A percentile compares a stretch with the other conserved stretches of the same genome.
Evolutionary conservation across 1,140 invertebrate genomes (phyloP).

Genomic region (Thaumetopoea pityocampa): DNA sequence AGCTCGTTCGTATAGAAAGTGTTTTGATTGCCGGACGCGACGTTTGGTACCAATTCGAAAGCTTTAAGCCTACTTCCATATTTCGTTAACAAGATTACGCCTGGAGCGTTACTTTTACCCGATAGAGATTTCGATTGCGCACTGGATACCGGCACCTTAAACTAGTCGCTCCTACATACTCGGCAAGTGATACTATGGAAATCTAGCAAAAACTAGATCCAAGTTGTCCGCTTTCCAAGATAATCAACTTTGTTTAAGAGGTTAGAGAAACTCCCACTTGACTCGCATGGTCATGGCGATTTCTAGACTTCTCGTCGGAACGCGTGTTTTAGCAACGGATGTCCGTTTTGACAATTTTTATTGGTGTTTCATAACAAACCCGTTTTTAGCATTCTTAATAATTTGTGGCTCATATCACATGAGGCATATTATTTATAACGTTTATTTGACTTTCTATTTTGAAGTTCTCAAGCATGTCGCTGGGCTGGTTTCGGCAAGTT

Average conservation of each 20-base stretch:
- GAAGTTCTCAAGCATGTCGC: constrained; percentile 31
- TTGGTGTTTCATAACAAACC: constrained; percentile 12
- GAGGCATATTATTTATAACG: constrained; percentile 16
- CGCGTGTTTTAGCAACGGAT: constrained; percentile 29
- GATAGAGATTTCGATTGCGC: constrained; percentile 42
- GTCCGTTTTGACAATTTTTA: constrained; percentile 19
- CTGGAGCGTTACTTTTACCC: constrained; percentile 63
- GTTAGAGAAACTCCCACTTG: constrained; percentile 49
- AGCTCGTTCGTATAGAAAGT: constrained; percentile 68
- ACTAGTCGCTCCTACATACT: constrained; percentile 57
- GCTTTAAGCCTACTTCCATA: constrained; percentile 62
- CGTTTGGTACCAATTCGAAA: constrained; percentile 59
- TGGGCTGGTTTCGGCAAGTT: constrained; percentile 26
- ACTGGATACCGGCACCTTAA: constrained; percentile 44
- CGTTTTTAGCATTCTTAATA: constrained; percentile 12
- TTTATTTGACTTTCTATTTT: constrained; percentile 52
- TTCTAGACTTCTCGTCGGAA: constrained; percentile 46
- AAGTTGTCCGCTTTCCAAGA: constrained; percentile 55
- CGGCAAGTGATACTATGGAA: constrained; percentile 41
- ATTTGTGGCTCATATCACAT: constrained; percentile 8
- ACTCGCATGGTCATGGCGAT: constrained; percentile 40
- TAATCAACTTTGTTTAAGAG: constrained; percentile 60
- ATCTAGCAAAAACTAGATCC: constrained; percentile 62
- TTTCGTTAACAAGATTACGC: constrained; percentile 52
- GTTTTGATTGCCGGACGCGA: too few species aligned